Evolutionary conservation across 1,140 invertebrate genomes (phyloP), one percentile per base, ranked within the genome.

Genomic region (Bombus confusus): DNA sequence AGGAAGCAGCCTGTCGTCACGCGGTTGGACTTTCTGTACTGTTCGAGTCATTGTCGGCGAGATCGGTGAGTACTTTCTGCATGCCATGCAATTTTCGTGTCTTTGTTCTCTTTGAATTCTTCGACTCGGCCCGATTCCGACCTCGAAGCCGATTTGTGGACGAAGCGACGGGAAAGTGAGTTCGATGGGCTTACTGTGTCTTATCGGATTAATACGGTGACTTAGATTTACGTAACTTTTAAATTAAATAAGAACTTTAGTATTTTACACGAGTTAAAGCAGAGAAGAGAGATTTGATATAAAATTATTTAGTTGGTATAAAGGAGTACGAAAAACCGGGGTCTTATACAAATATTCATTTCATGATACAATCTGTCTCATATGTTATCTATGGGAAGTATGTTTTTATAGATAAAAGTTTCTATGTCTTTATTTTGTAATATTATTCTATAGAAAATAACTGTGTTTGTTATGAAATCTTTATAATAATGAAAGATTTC

Each of bases 1-100:
- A 64, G 77, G 83, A 72, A 62, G 83, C 83, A 85, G 34, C 76
- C 9, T n/a, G 34, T 18, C 68, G 83, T 85, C 76, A 62, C 52
- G 39, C n/a, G 2, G 68, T 37, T 39, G 25, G 34, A 52, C 52
- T 25, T 47, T 62, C 28, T 9, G n/a, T 39, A 41, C 39, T n/a
- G 18, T 47, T 39, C 52, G 12, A 47, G 37, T 10, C 64, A 28
- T 8, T 28, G 22, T 37, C 66, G 12, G 9, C 25, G 31, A 64
- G 39, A 39, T 52, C 18, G 76, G 83, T 85, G 77, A 85, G 83
- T 85, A 66, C 66, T 28, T 62, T 71, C 31, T 80, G 75, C 75
- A 66, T 75, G 18, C 62, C 72, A 52, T 43, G 68, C 77, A 37
- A 84, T 79, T 79, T n/a, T 77, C 59, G 6, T 62, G 39, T 28